These are phyloP conservation scores for Gorsachius magnificus DNA, from an alignment of 2,797 vertebrate genomes.

Conservation along the genomic window DNA sequence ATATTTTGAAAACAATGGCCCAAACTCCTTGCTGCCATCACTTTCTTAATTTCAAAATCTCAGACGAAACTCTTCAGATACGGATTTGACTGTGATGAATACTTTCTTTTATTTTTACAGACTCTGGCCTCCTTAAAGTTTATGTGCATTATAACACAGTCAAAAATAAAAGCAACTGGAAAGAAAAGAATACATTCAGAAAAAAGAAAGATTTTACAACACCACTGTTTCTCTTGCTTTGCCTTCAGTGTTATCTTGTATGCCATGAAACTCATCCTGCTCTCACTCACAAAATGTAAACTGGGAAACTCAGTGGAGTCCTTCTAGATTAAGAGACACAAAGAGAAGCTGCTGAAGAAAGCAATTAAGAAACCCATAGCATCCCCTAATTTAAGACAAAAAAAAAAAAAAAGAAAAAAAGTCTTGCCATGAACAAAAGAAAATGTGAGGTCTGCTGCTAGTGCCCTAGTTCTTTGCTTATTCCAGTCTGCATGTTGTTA, in stretches of 20 bases:
- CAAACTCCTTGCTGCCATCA: not conserved
- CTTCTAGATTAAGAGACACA: not conserved
- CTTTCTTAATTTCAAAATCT: not conserved
- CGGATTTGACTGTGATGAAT: not conserved
- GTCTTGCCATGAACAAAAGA: not conserved
- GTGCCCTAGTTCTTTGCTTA: not conserved
- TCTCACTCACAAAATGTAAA: not conserved
- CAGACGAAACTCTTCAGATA: not conserved
- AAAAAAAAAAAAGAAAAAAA: not conserved
- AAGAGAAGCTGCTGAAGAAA: conserved; percentile 3
- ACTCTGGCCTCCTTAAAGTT: not conserved
- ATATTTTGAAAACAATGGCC: not conserved
- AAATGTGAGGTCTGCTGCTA: not conserved
- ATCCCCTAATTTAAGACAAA: not conserved
- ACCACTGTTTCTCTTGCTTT: not conserved
- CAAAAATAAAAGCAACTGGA: not conserved
- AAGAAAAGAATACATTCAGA: not conserved
- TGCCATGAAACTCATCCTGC: not conserved
- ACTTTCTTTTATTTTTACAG: not conserved
- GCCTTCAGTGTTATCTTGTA: not conserved
- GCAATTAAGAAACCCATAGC: not conserved
- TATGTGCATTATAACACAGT: not conserved
- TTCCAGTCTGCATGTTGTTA: not conserved
- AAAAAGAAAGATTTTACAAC: not conserved
- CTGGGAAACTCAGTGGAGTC: not conserved